These are phyloP conservation scores for Sipha maydis DNA, from an alignment of 2,888 invertebrate species.

Conservation along the genomic window DNA sequence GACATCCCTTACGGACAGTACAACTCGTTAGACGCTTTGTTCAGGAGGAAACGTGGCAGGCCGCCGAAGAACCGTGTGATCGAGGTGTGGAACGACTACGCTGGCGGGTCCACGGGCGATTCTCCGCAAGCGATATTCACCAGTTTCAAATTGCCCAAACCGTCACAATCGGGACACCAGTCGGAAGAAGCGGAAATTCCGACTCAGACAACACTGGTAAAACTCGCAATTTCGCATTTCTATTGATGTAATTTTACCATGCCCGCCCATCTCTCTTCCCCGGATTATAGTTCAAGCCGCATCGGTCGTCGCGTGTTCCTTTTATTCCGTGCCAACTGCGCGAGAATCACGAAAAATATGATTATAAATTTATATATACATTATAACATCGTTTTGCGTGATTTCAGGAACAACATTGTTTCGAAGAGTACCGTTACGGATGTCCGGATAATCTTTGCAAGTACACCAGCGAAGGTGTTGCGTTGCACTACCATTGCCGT, in stretches of 20 bases:
- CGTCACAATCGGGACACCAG: conserved; percentile 64
- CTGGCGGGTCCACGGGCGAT: conserved; percentile 68
- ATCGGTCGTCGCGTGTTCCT: background rate
- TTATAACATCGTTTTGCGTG: background rate
- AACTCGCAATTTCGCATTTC: background rate
- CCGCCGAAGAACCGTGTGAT: conserved; percentile 97
- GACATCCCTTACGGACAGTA: conserved; percentile 71
- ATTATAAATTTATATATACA: no score
- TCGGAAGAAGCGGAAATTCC: conserved; percentile 58
- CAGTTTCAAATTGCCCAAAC: conserved; percentile 89
- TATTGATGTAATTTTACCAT: background rate
- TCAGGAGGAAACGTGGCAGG: conserved; percentile 89
- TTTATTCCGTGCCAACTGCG: background rate
- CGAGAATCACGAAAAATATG: no score
- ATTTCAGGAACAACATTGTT: conserved; percentile 73
- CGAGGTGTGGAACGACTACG: conserved; percentile 71
- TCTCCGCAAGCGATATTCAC: conserved; percentile 93
- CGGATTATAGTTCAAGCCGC: background rate
- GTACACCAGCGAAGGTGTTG: conserved; percentile 68
- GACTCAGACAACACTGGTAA: conserved; percentile 54
- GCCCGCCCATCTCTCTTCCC: no score
- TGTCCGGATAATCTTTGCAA: conserved; percentile 83
- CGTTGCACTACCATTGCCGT: conserved; percentile 83
- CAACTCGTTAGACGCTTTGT: conserved; percentile 90
- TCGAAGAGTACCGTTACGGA: conserved; percentile 72